Evolutionary conservation across 2,113 vertebrate genomes (phyloP).

Genomic region (Eolophus roseicapilla): DNA sequence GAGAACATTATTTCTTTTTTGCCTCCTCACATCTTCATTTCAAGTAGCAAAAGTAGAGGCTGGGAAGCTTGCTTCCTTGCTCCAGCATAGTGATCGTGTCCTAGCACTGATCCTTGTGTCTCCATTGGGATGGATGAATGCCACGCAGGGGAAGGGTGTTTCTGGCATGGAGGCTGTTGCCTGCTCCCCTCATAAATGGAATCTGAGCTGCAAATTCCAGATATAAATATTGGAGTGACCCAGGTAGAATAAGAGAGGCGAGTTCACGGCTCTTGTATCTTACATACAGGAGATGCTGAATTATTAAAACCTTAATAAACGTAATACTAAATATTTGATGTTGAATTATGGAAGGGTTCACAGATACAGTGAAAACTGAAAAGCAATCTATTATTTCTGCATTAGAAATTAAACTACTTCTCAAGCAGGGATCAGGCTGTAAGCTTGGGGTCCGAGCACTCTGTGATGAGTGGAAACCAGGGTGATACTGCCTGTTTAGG

Average conservation of each 20-base stretch:
- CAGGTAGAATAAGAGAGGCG: constrained; percentile 49
- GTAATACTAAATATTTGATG: constrained; percentile 83
- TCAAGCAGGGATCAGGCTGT: not conserved
- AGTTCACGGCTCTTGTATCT: constrained; percentile 57
- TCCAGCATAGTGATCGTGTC: constrained; percentile 52
- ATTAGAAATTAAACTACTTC: constrained; percentile 64
- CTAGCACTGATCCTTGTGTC: not conserved
- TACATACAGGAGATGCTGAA: constrained; percentile 65
- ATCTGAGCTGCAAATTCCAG: constrained; percentile 40
- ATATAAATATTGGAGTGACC: constrained; percentile 73
- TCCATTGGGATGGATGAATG: not conserved
- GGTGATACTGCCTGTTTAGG: not conserved
- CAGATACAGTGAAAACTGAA: constrained; percentile 70
- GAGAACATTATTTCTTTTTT: constrained; percentile 38
- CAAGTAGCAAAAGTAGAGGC: constrained; percentile 39
- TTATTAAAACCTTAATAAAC: constrained; percentile 85
- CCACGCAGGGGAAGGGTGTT: not conserved
- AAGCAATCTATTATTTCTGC: constrained; percentile 68
- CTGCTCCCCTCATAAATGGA: constrained; percentile 11
- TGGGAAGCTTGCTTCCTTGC: constrained; percentile 55
- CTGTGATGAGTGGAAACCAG: not conserved
- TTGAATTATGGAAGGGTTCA: constrained; percentile 77
- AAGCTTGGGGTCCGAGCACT: not conserved
- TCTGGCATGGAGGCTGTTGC: not conserved
- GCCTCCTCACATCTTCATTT: constrained; percentile 30